Evolutionary conservation across 2,113 vertebrate genomes (phyloP).

Genomic region (Sitta europaea): DNA sequence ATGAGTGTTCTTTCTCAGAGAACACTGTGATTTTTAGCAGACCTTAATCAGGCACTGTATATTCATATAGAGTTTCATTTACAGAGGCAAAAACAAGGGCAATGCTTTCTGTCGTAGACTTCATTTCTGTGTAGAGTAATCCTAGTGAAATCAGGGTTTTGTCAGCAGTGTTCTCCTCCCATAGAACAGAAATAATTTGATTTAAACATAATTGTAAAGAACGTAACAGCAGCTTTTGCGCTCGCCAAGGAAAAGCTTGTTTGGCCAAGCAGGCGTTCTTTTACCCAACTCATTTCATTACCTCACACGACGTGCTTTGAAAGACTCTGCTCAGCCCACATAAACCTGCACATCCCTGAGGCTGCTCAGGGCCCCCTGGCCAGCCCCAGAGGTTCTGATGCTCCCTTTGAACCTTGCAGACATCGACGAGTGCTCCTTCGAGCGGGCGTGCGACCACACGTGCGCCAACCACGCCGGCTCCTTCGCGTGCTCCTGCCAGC

Average conservation of each 20-base stretch:
- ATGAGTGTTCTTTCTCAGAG: not conserved
- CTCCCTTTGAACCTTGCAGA: slow-evolving; percentile 80
- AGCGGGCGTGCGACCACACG: slow-evolving; percentile 92
- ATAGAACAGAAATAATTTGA: not conserved
- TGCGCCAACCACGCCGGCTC: slow-evolving; percentile 92
- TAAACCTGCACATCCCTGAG: not conserved
- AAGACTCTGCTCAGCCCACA: not conserved
- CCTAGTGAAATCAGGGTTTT: not conserved
- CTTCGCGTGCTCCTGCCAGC: slow-evolving; percentile 89
- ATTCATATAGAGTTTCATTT: not conserved
- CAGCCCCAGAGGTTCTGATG: not conserved
- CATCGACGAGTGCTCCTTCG: slow-evolving; percentile 95
- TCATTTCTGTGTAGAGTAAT: not conserved
- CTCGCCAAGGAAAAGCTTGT: not conserved
- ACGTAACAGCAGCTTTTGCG: not conserved
- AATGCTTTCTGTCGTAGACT: not conserved
- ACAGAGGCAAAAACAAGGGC: not conserved
- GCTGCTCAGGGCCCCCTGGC: not conserved
- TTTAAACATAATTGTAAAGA: not conserved
- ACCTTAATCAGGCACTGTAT: not conserved
- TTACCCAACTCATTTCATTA: not conserved
- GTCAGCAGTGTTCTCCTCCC: not conserved
- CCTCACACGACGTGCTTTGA: not conserved
- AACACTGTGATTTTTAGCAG: not conserved
- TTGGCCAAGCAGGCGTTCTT: not conserved